Evolutionary conservation across 2,113 vertebrate genomes (phyloP).

Genomic region (Callipepla squamata): DNA sequence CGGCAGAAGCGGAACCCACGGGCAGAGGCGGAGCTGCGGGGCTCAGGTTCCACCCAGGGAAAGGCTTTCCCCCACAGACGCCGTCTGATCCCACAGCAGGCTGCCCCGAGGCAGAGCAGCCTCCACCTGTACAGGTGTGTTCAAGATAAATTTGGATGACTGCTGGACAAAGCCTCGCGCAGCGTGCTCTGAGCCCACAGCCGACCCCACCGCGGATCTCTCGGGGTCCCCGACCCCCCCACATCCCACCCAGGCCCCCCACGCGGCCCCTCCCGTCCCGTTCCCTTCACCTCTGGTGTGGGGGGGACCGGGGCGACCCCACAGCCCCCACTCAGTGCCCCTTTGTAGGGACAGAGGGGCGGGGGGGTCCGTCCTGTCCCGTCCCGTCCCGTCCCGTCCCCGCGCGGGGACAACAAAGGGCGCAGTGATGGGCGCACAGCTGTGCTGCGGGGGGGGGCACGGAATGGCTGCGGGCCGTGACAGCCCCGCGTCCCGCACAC

Average conservation of each 20-base stretch:
- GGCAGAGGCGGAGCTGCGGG: not conserved
- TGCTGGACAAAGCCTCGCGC: not conserved
- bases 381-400: not conserved
- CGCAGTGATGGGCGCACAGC: not conserved
- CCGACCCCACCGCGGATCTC: not conserved
- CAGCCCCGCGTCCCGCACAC: too few relatives aligned
- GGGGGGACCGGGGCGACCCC: not conserved
- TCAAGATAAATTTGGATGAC: not conserved
- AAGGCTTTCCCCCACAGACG: not conserved
- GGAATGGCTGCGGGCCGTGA: too few relatives aligned
- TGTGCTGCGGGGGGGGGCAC: not conserved
- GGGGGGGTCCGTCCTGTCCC: not conserved
- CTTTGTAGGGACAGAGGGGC: too few relatives aligned
- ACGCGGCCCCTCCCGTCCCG: not conserved
- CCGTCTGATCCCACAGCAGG: not conserved
- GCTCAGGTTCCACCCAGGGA: not conserved
- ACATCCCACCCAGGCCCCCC: not conserved
- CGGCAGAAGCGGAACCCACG: not conserved
- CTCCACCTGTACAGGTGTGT: not conserved
- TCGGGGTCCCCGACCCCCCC: not conserved
- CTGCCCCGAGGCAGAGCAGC: not conserved
- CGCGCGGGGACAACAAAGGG: not conserved
- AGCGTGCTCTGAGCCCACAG: not conserved
- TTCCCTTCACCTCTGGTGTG: not conserved
- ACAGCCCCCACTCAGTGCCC: too few relatives aligned